A percentile compares a stretch with the other conserved stretches of the same genome.
Conservation (phyloP, 1,140 invertebrate genomes). For the Bombus fervidus region DNA sequence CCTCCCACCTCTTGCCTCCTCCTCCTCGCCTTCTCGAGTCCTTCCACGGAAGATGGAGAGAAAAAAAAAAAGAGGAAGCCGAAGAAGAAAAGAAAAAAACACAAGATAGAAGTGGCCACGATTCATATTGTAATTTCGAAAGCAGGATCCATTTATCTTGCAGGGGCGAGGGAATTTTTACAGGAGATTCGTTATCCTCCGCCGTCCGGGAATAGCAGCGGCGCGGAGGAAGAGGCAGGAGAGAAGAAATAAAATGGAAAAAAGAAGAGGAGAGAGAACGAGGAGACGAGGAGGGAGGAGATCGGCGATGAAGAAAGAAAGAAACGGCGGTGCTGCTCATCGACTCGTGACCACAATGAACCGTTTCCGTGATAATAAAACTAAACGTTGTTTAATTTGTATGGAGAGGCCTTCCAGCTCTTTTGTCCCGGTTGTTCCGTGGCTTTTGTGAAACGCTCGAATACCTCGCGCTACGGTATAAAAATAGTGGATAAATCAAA, state of each 20-base stretch:
- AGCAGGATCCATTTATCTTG: slow-evolving; percentile 65
- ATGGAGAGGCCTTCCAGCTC: background rate
- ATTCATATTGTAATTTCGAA: slow-evolving; percentile 69
- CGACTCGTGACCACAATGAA: slow-evolving; percentile 62
- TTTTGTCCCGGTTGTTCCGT: background rate
- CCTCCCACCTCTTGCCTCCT: background rate
- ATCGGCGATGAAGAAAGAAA: background rate
- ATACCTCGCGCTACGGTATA: background rate
- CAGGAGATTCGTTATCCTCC: slow-evolving; percentile 60
- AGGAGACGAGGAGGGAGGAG: background rate
- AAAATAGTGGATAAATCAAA: background rate
- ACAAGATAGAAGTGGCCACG: slow-evolving; percentile 39
- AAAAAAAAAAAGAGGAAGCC: background rate
- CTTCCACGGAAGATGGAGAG: slow-evolving; percentile 36
- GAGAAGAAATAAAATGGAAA: background rate
- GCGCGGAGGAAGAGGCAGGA: background rate
- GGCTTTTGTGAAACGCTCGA: background rate
- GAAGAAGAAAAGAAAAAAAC: background rate
- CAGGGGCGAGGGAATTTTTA: slow-evolving; percentile 45
- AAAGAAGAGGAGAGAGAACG: too few relatives aligned
- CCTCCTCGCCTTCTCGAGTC: background rate
- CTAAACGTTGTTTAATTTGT: slow-evolving; percentile 58
- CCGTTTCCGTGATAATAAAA: slow-evolving; percentile 56
- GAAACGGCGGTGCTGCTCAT: slow-evolving; percentile 18
- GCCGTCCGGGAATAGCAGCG: slow-evolving; percentile 24